A percentile compares a stretch with the other conserved stretches of the same genome.
phyloP scores from a whole-genome alignment of 2,797 vertebrate species.

The Coreius guichenoti region DNA sequence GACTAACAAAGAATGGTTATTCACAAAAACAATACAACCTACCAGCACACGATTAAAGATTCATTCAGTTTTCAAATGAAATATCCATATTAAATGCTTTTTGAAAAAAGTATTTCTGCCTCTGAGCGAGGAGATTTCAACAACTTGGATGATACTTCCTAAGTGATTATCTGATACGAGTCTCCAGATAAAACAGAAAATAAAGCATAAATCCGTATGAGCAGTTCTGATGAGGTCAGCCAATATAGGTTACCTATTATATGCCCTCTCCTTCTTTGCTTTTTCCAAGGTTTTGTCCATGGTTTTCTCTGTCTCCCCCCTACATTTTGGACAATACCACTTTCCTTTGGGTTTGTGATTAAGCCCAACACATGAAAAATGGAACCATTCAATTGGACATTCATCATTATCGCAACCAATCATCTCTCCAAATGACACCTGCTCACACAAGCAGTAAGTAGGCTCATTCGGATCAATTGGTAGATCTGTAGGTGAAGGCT shows the following conservation, averaged over 20 bases:
- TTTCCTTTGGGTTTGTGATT: conserved; percentile 98
- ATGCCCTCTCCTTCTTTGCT: conserved; percentile 92
- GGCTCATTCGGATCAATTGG: conserved; percentile 98
- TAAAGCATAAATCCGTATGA: conserved; percentile 41
- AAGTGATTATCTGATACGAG: conserved; percentile 13
- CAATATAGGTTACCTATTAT: conserved; percentile 90
- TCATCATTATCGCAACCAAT: conserved; percentile 97
- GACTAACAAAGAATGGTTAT: background rate
- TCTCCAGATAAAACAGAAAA: conserved; percentile 32
- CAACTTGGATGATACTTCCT: conserved; percentile 29
- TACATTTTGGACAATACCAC: conserved; percentile 97
- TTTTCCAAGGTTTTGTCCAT: conserved; percentile 98
- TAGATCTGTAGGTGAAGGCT: conserved; percentile 92
- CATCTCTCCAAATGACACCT: conserved; percentile 98
- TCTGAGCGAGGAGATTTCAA: conserved; percentile 30
- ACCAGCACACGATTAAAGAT: conserved; percentile 11
- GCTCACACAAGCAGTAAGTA: conserved; percentile 96
- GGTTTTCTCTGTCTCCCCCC: conserved; percentile 95
- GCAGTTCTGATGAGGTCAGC: conserved; percentile 19
- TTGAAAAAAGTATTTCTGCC: background rate
- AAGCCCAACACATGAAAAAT: conserved; percentile 96
- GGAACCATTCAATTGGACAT: conserved; percentile 98
- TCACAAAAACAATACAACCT: conserved; percentile 44
- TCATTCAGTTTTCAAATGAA: background rate
- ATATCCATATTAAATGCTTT: conserved; percentile 40